Conservation (phyloP, 2,797 vertebrate genomes). For the Molothrus aeneus region DNA sequence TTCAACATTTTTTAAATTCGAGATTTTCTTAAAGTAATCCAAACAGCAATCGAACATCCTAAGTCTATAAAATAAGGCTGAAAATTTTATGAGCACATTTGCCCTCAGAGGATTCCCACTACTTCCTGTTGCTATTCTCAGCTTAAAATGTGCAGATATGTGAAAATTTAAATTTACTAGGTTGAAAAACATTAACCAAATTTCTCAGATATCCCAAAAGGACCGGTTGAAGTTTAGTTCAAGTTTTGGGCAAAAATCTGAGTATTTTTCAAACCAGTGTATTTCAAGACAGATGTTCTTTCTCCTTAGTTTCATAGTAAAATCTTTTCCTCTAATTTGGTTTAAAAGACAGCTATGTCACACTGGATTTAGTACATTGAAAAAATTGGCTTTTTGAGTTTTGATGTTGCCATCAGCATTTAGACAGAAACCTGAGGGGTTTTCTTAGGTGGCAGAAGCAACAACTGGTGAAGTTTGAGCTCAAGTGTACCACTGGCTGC, state of each 20-base stretch:
- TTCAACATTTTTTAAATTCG: background rate
- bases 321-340: background rate
- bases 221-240: background rate
- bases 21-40: background rate
- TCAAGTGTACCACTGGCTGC: background rate
- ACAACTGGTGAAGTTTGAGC: background rate
- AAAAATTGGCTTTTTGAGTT: background rate
- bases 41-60: background rate
- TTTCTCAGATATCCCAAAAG: constrained; percentile 27
- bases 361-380: background rate
- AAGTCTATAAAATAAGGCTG: constrained; percentile 24
- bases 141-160: constrained; percentile 2
- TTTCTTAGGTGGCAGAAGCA: background rate
- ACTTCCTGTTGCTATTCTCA: constrained; percentile 53
- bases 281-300: background rate
- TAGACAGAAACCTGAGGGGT: background rate
- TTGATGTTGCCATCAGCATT: background rate
- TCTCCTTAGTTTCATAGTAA: background rate
- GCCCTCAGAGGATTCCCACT: constrained; percentile 23
- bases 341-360: background rate
- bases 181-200: constrained; percentile 56
- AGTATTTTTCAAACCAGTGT: background rate
- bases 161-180: constrained; percentile 48
- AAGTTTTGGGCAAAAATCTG: constrained; percentile 1
- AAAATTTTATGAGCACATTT: constrained; percentile 51